Base-by-base conservation (phyloP, 2,797 vertebrate genomes). In the Poecile montanus region DNA sequence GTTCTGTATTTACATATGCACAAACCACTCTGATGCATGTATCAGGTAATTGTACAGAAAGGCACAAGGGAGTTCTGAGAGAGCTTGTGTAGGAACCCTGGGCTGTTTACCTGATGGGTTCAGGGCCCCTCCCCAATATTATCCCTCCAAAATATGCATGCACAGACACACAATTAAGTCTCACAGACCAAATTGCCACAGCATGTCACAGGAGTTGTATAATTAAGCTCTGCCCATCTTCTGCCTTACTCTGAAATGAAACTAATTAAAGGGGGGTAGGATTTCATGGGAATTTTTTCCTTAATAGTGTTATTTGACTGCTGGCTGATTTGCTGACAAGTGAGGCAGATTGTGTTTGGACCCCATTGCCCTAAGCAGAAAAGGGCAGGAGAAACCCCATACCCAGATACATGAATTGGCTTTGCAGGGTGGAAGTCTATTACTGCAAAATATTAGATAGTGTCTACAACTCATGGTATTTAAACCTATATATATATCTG, bases 351-450 rank as follows among this genome's bases (percentile, higher is more conserved):
- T 48, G 22, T 50, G 10, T 32, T 62, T 85, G 75, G 94, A 76
- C 6, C 13, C 16, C 54, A 21, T 32, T 18, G 16, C 5, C 30
- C 71, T 27, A 29, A 44, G 70, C 47, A 70, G 17, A 30, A 47
- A 54, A 65, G 16, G 30, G 32, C 42, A 74, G 65, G 60, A 60
- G 6, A 66, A 91, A 29, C 2, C 34, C 53, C 13, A 9, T 4
- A 9, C 4, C 15, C 10, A 48, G 67, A 47, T 19, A 56, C 0
- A 0, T 17, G 8, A 75, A 34, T 21, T 56, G n/a, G 36, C 30
- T 81, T 50, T 66, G 25, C 27, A 32, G 30, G 6, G 30, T 78
- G 21, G 18, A 80, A 58, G 13, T 7, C 2, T 1, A 0, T 23
- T 62, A 30, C 29, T 54, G 30, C 53, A 72, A 13, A 2, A 40